Conservation (phyloP, 2,113 vertebrate genomes). For the Steatornis caripensis region DNA sequence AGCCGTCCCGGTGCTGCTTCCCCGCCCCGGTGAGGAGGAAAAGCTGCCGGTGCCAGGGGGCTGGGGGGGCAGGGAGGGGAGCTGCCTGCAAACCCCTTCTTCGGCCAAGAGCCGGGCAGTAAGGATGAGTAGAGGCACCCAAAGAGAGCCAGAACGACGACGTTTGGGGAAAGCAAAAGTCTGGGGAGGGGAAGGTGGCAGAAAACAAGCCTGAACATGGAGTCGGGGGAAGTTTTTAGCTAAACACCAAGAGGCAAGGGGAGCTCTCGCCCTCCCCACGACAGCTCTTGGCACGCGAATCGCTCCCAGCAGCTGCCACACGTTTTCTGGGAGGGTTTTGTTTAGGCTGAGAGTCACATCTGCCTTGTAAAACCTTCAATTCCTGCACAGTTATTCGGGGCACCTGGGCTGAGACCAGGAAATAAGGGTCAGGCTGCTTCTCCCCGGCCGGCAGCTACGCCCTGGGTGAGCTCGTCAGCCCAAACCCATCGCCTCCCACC, state of each 20-base stretch:
- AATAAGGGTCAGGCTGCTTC: background rate
- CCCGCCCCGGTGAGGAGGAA: background rate
- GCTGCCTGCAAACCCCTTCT: background rate
- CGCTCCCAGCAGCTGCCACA: background rate
- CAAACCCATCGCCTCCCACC: background rate
- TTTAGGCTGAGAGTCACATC: background rate
- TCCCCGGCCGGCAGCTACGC: background rate
- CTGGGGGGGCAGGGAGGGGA: background rate
- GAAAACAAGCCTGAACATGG: background rate
- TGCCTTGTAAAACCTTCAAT: background rate
- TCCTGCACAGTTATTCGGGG: background rate
- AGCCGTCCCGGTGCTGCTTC: background rate
- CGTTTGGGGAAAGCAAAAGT: background rate
- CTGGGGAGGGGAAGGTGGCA: background rate
- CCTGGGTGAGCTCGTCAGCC: background rate
- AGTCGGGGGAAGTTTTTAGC: background rate
- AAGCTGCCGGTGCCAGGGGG: accelerated
- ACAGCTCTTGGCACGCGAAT: background rate
- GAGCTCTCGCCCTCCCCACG: accelerated
- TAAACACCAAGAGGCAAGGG: background rate
- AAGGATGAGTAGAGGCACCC: background rate
- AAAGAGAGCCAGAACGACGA: accelerated
- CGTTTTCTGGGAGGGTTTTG: background rate
- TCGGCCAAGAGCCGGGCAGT: background rate
- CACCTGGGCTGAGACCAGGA: accelerated